Conservation (phyloP, 2,797 vertebrate genomes). For the Squalus acanthias region DNA sequence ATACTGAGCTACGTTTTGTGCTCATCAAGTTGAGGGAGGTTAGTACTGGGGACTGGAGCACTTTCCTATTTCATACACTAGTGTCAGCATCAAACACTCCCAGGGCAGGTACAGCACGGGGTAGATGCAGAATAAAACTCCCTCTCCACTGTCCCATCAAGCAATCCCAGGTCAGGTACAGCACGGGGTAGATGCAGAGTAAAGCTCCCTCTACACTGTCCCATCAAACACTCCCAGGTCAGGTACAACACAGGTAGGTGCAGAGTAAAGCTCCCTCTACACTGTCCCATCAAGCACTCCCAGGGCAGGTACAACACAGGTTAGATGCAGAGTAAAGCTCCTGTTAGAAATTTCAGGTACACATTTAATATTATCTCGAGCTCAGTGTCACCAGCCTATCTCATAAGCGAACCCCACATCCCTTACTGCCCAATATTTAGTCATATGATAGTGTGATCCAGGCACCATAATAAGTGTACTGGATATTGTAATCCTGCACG, state of each 20-base stretch:
- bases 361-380: too few relatives aligned
- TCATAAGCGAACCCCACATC: too few relatives aligned
- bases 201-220: not conserved
- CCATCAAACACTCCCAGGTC: not conserved
- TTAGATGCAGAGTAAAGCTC: not conserved
- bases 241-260: too few relatives aligned
- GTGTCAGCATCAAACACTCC: not conserved
- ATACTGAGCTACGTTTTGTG: too few relatives aligned
- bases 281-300: not conserved
- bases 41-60: not conserved
- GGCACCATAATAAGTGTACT: too few relatives aligned
- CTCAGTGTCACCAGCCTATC: too few relatives aligned
- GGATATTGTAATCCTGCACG: too few relatives aligned
- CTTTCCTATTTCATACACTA: not conserved
- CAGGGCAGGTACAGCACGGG: not conserved
- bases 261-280: too few relatives aligned
- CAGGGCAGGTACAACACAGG: not conserved
- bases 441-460: too few relatives aligned
- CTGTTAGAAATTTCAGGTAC: not conserved
- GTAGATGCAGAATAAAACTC: not conserved
- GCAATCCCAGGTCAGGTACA: not conserved
- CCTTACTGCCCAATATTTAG: too few relatives aligned
- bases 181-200: not conserved
- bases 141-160: not conserved
- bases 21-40: not conserved